Evolutionary conservation across 2,888 invertebrate genomes (phyloP).

Genomic region (Caenorhabditis angaria): DNA sequence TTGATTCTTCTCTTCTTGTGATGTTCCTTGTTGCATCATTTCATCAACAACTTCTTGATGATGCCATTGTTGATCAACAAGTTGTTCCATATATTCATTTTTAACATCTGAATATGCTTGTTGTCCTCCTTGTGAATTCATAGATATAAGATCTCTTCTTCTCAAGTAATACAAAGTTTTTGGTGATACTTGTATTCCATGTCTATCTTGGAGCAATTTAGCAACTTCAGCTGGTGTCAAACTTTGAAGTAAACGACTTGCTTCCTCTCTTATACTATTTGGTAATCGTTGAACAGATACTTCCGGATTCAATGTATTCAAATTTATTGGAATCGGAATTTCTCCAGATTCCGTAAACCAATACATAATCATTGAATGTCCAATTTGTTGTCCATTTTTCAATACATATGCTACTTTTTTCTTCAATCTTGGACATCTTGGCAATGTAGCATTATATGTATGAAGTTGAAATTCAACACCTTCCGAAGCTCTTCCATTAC

Average conservation of each 20-base stretch:
- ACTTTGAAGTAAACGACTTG: slow-evolving; percentile 21
- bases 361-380: slow-evolving; percentile 54
- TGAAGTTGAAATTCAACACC: slow-evolving; percentile 46
- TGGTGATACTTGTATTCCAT: slow-evolving; percentile 31
- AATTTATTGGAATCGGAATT: slow-evolving; percentile 41
- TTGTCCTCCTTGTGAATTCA: neutral
- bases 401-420: slow-evolving; percentile 52
- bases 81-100: slow-evolving; percentile 16
- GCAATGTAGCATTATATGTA: slow-evolving; percentile 53
- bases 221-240: slow-evolving; percentile 35
- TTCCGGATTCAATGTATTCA: slow-evolving; percentile 21
- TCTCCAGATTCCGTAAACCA: slow-evolving; percentile 53
- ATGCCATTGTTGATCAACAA: slow-evolving; percentile 3
- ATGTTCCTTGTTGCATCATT: neutral
- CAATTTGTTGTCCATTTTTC: slow-evolving; percentile 48
- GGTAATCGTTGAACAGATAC: slow-evolving; percentile 38
- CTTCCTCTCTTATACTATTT: slow-evolving; percentile 37
- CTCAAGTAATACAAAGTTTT: slow-evolving; percentile 31
- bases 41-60: neutral
- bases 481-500: slow-evolving; percentile 10
- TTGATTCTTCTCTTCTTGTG: neutral
- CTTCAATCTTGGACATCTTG: slow-evolving; percentile 52
- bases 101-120: slow-evolving; percentile 18
- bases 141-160: slow-evolving; percentile 22
- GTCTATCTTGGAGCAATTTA: slow-evolving; percentile 31